Evolutionary conservation across 2,113 vertebrate genomes (phyloP).

Genomic region (Daubentonia madagascariensis): DNA sequence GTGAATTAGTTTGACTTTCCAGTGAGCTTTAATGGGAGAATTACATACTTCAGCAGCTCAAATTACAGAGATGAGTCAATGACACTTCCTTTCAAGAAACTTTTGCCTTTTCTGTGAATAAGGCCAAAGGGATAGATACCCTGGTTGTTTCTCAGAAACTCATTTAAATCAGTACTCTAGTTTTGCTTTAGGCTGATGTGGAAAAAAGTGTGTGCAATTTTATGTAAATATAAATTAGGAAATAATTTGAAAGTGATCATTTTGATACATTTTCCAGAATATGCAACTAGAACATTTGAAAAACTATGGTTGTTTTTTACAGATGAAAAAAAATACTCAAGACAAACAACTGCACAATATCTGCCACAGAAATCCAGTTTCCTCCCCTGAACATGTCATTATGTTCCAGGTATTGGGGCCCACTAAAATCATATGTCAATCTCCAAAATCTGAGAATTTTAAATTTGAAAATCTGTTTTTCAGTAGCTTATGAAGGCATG

Average conservation of each 20-base stretch:
- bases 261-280: not conserved
- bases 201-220: not conserved
- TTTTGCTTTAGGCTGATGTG: not conserved
- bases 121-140: not conserved
- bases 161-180: not conserved
- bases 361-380: not conserved
- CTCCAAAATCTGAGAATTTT: not conserved
- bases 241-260: not conserved
- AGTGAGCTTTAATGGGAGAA: not conserved
- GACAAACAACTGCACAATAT: not conserved
- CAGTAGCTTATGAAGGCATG: not conserved
- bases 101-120: not conserved
- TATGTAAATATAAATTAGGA: not conserved
- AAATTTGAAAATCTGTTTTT: not conserved
- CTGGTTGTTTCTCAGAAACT: not conserved
- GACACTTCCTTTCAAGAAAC: not conserved
- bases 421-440: not conserved
- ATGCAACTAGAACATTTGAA: not conserved
- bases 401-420: not conserved
- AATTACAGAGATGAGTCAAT: not conserved
- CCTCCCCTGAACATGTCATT: not conserved
- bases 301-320: not conserved
- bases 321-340: not conserved
- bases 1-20: conserved; percentile 16
- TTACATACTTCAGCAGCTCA: not conserved